A percentile compares a stretch with the other conserved stretches of the same genome.
Conservation (phyloP, 2,888 invertebrate genomes). For the Drosophila yooni region DNA sequence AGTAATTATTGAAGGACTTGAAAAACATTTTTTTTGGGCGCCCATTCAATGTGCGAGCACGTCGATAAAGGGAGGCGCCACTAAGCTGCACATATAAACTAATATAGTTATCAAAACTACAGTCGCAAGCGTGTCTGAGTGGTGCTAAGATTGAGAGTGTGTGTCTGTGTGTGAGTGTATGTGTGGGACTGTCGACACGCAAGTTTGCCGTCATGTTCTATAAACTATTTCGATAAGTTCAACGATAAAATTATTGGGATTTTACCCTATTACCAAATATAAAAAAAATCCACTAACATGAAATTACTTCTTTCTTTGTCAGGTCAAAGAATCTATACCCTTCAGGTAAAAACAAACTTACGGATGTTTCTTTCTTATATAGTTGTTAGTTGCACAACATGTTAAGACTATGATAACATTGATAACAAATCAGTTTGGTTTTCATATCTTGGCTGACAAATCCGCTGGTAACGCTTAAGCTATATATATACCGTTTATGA, state of each 20-base stretch:
- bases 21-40: conserved; percentile 25
- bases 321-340: not conserved
- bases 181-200: conserved; percentile 55
- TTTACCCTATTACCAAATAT: conserved; percentile 52
- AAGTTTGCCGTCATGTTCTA: conserved; percentile 68
- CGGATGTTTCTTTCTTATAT: not conserved
- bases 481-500: not conserved
- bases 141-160: conserved; percentile 6
- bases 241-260: conserved; percentile 70
- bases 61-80: conserved; percentile 49
- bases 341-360: not conserved
- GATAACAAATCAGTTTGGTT: not conserved
- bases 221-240: conserved; percentile 76
- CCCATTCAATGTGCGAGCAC: conserved; percentile 54
- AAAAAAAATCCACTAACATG: conserved; percentile 25
- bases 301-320: not conserved
- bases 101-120: conserved; percentile 70
- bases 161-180: conserved; percentile 3
- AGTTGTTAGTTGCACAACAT: not conserved
- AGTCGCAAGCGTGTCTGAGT: conserved; percentile 48
- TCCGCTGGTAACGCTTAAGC: not conserved
- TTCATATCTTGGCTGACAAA: not conserved
- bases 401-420: not conserved
- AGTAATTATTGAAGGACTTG: conserved; percentile 62
- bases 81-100: conserved; percentile 36